Base-by-base conservation (phyloP, 2,797 vertebrate genomes). In the Rhodeus uyekii region DNA sequence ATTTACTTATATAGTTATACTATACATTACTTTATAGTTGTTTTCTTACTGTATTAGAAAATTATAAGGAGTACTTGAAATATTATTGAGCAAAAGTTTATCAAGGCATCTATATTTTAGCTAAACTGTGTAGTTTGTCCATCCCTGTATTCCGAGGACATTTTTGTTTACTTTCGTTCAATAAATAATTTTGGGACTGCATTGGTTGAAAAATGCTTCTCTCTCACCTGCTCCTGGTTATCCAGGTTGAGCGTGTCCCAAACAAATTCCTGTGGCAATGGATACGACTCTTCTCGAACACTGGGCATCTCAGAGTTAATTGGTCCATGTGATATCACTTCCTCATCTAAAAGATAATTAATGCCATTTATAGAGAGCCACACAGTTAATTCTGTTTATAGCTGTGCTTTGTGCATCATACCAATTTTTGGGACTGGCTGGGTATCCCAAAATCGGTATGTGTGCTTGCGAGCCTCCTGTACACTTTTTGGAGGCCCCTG, bases 391-490 rank as follows among this genome's bases (percentile, higher is more conserved):
- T 1, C 22, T 58, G 64, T 38, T 22, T 78, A 76, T 7, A 3
- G 2, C 3, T 83, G 87, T 92, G 0, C 16, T 29, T 3, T 14
- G 16, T 78, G 16, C 5, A 34, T 34, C 4, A 72, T 94, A 99
- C 98, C 96, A 79, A 99, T 89, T 89, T 93, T 97, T 84, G 96
- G 96, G 67, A 99, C 97, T 0, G 97, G 97, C 86, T 99, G 98
- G 0, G 97, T 98, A 88, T 97, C 95, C 98, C 98, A 99, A 94
- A 99, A 98, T 86, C 90, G 93, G 90, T 97, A 98, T 88, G 92
- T 96, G 87, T 95, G 94, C 85, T 93, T 96, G 88, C 90, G 95
- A 86, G 98, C 98, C 81, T 99, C 95, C 86, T 96, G 95, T 93
- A 99, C 92, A 65, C 94, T 98, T 85, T 95, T 98, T 85, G 98